Percentiles rank a stretch among this genome's conserved stretches.
phyloP scores from a whole-genome alignment of 2,113 vertebrate species.

The Nibea coibor region DNA sequence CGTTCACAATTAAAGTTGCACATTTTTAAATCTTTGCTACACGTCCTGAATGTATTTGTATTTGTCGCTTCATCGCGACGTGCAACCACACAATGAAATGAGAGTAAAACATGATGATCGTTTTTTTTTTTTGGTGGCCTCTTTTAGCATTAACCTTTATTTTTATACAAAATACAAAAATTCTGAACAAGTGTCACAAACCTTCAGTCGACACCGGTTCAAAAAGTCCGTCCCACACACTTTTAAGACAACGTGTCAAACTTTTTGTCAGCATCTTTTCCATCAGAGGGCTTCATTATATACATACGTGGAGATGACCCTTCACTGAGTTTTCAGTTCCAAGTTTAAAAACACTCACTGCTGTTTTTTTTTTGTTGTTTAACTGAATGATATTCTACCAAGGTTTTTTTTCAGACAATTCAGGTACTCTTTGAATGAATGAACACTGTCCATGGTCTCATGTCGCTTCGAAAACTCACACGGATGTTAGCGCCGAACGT shows the following conservation, averaged over 20 bases:
- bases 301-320: conserved; percentile 40
- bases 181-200: conserved; percentile 63
- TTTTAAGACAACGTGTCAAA: conserved; percentile 38
- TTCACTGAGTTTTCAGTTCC: background rate
- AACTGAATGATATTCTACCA: background rate
- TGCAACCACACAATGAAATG: background rate
- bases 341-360: conserved; percentile 18
- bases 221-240: conserved; percentile 47
- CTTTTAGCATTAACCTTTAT: conserved; percentile 63
- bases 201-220: conserved; percentile 47
- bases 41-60: no score
- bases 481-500: background rate
- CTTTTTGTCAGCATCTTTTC: conserved; percentile 33
- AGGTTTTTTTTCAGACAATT: conserved; percentile 7
- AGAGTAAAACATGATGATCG: background rate
- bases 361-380: background rate
- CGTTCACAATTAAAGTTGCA: conserved; percentile 28
- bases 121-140: background rate
- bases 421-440: background rate
- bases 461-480: background rate
- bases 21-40: conserved; percentile 34
- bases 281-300: conserved; percentile 42
- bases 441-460: background rate
- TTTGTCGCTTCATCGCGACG: background rate
- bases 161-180: conserved; percentile 88